A percentile compares a stretch with the other conserved stretches of the same genome.
Evolutionary conservation across 2,888 invertebrate genomes (phyloP).

Genomic region (Alcis repandata): DNA sequence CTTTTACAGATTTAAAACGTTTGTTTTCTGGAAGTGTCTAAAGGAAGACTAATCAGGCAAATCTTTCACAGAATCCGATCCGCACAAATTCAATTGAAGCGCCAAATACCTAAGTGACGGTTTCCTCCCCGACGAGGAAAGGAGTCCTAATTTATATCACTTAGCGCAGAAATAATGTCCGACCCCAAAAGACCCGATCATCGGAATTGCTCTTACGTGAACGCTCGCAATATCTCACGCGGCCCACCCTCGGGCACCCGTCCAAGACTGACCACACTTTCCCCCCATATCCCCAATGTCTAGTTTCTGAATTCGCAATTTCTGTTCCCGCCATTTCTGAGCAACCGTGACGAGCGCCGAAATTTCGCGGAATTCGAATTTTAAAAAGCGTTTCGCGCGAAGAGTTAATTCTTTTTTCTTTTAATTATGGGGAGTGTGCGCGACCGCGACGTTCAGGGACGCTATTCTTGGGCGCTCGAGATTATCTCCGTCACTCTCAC

Average conservation of each 20-base stretch:
- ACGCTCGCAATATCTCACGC: constrained; percentile 35
- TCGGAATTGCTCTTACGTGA: constrained; percentile 39
- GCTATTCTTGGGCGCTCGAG: too few relatives aligned
- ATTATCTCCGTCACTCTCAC: too few relatives aligned
- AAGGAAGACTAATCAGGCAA: constrained; percentile 17
- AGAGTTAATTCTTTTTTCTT: constrained; percentile 61
- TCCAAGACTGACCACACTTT: constrained; percentile 48
- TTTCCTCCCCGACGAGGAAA: constrained; percentile 22
- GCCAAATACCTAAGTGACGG: constrained; percentile 21
- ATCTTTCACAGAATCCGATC: constrained; percentile 15
- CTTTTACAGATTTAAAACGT: background rate
- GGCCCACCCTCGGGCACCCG: constrained; percentile 49
- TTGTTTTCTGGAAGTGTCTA: constrained; percentile 5
- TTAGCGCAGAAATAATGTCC: constrained; percentile 32
- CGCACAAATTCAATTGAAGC: constrained; percentile 8
- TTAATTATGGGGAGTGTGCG: constrained; percentile 62
- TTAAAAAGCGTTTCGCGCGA: constrained; percentile 57
- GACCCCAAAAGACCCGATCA: constrained; percentile 36
- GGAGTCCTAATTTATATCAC: constrained; percentile 30
- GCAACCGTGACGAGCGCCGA: constrained; percentile 47
- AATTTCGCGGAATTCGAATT: constrained; percentile 58
- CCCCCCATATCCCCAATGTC: constrained; percentile 39
- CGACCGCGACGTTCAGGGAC: constrained; percentile 47
- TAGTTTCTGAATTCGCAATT: constrained; percentile 27
- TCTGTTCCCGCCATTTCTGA: constrained; percentile 46